Conservation (phyloP, 1,140 invertebrate species). For the Aleiodes sp. region DNA sequence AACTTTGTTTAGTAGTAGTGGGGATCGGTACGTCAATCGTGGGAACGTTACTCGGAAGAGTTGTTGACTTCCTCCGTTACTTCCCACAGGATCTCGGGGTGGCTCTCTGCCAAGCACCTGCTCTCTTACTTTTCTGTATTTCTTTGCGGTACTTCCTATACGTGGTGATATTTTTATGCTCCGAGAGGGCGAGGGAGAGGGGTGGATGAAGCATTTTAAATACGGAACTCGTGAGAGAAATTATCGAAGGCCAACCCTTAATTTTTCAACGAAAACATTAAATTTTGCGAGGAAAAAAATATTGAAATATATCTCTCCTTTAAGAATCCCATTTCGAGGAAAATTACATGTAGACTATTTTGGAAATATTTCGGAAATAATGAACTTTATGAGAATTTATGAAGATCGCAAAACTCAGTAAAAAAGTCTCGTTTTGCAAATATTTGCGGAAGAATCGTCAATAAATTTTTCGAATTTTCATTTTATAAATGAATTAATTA, state of each 20-base stretch:
- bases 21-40: slow-evolving; percentile 53
- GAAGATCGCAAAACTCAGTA: no score
- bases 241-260: background rate
- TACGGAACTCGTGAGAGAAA: slow-evolving; percentile 15
- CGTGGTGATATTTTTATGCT: background rate
- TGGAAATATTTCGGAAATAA: no score
- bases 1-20: background rate
- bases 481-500: no score
- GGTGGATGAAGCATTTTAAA: slow-evolving; percentile 12
- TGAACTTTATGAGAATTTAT: no score
- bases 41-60: slow-evolving; percentile 65
- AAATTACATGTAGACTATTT: no score
- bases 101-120: slow-evolving; percentile 56
- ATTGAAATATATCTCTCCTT: no score
- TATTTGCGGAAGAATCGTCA: no score
- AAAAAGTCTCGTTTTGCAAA: no score
- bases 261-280: no score
- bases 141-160: slow-evolving; percentile 8
- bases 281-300: background rate
- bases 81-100: slow-evolving; percentile 62
- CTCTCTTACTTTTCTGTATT: slow-evolving; percentile 33
- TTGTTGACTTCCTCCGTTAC: slow-evolving; percentile 66
- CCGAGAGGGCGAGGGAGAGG: no score
- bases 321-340: no score
- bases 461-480: no score